A percentile compares a stretch with the other conserved stretches of the same genome.
Evolutionary conservation across 2,113 vertebrate species (phyloP).

Genomic region (Rhombomys opimus): DNA sequence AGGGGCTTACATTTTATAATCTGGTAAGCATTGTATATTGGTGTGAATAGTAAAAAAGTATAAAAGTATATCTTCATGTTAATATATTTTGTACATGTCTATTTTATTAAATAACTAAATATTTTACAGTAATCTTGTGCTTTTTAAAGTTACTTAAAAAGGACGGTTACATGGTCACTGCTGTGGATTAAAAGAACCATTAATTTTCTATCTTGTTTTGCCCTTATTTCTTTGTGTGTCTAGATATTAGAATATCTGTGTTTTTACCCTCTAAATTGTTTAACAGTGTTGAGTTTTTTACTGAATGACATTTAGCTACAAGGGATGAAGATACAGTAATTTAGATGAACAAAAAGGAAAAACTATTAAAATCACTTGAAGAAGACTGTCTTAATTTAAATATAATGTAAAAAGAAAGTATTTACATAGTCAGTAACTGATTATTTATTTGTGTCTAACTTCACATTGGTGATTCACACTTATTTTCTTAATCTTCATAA

Average conservation of each 20-base stretch:
- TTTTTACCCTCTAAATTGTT: constrained; percentile 20
- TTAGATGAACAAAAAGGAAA: constrained; percentile 13
- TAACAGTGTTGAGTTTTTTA: neutral
- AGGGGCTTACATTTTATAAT: constrained; percentile 4
- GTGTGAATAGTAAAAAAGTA: neutral
- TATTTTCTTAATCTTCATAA: constrained; percentile 42
- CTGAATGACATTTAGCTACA: neutral
- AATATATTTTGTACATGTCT: neutral
- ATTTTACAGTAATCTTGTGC: neutral
- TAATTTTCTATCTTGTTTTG: neutral
- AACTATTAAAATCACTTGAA: neutral
- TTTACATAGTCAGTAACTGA: neutral
- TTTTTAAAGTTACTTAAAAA: neutral
- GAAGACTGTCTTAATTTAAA: neutral
- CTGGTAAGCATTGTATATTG: neutral
- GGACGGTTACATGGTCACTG: neutral
- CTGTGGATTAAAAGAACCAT: neutral
- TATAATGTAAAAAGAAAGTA: neutral
- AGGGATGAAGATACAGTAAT: neutral
- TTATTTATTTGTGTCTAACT: neutral
- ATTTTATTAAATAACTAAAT: neutral
- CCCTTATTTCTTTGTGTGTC: neutral
- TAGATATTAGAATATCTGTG: neutral
- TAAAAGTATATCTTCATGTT: neutral
- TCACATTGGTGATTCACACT: neutral